Base-by-base conservation (phyloP, 1,140 invertebrate genomes). In the Vanessa atalanta region DNA sequence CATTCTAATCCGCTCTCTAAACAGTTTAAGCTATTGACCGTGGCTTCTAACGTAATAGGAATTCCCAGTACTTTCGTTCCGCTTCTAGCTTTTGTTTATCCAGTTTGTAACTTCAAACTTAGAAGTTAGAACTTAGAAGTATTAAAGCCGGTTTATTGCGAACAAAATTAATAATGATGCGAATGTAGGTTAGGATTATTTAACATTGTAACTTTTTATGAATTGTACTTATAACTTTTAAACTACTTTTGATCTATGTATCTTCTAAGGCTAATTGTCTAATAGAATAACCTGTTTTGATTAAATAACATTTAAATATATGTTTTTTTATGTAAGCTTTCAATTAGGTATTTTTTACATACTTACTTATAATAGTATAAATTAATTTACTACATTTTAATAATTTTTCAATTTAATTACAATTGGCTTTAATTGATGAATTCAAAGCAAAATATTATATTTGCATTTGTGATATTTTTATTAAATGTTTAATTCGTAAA, bases 1-100 rank as follows among this genome's bases (percentile, higher is more conserved):
- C 23, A 70, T 70, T 70, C 37, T 65, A 73, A 73, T 73, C 66
- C 66, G 11, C 66, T 73, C 57, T 69, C 65, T 73, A 69, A 69
- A 69, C 65, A 73, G 53, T 61, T 68, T 72, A 64, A 74, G 65
- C 66, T 65, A 69, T 74, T 65, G 66, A 65, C 57, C 60, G 50
- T 69, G 31, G 53, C 47, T 74, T 63, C 66, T 47, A 68, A 61
- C 72, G 60, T 69, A 69, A 74, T 69, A 60, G 72, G 61, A 64
- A 69, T 68, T 23, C 66, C 53, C 65, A 20, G 65, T 67, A 50
- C 31, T 67, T 66, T 53, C 65, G 65, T 51, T 66, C 14, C 65
- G 48, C 48, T 66, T 66, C 9, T 66, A 53, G 20, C 65, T 66
- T 55, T 67, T 67, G 16, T 55, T 14, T 66, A 66, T 66, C 2